Conservation (phyloP, 2,113 vertebrate genomes). For the Saguinus imperator region DNA sequence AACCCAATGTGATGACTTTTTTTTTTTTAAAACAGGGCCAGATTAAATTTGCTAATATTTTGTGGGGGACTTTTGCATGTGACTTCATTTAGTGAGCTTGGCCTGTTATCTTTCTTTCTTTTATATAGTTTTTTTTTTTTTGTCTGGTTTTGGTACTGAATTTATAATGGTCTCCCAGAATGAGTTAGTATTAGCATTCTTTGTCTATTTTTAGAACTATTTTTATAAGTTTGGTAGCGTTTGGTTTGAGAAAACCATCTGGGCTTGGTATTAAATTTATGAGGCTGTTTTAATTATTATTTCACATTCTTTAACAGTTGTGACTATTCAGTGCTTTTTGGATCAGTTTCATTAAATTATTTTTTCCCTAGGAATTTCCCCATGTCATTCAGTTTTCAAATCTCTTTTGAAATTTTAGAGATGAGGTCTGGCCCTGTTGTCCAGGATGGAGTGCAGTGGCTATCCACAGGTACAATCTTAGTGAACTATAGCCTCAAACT, state of each 20-base stretch:
- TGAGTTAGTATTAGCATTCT: neutral
- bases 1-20: neutral
- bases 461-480: no score
- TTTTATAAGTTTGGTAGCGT: neutral
- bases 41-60: no score
- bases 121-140: no score
- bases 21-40: no score
- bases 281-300: neutral
- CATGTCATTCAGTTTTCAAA: neutral
- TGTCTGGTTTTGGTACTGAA: neutral
- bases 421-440: no score
- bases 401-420: no score
- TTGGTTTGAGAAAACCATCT: neutral
- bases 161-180: neutral
- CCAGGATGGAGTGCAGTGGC: no score
- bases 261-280: neutral
- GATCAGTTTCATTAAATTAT: neutral
- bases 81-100: neutral
- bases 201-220: neutral
- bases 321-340: neutral
- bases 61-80: neutral
- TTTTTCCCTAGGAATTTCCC: neutral
- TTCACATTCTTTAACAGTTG: neutral
- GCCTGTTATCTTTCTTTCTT: neutral
- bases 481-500: no score